phyloP scores from a whole-genome alignment of 2,113 vertebrate genomes.

The Ceyx melanurus region DNA sequence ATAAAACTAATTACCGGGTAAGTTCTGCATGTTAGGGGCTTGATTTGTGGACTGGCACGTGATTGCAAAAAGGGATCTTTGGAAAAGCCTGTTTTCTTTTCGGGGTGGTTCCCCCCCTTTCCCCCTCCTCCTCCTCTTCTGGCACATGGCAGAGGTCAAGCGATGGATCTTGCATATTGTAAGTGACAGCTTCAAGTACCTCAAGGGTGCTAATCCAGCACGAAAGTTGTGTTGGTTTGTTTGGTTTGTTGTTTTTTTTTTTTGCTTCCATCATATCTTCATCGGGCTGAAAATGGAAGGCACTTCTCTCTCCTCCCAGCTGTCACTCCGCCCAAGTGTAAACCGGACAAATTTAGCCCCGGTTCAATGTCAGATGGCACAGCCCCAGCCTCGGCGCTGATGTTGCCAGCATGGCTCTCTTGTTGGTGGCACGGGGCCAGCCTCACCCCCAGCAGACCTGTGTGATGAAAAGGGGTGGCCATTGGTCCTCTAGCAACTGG shows the following conservation, averaged over 20 bases:
- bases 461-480: not conserved
- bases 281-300: not conserved
- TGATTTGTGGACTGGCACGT: not conserved
- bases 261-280: not conserved
- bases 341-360: not conserved
- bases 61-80: not conserved
- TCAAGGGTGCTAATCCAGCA: slow-evolving; percentile 32
- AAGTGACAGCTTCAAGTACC: slow-evolving; percentile 32
- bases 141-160: not conserved
- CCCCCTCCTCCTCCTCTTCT: accelerated
- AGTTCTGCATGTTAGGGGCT: not conserved
- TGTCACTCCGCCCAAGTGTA: not conserved
- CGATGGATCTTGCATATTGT: not conserved
- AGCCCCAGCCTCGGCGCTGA: not conserved
- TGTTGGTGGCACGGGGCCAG: not conserved
- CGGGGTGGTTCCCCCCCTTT: not conserved
- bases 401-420: not conserved
- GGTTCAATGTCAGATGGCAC: not conserved
- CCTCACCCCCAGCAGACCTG: accelerated
- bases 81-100: not conserved
- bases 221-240: not conserved
- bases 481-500: not conserved
- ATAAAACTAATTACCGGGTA: not conserved
- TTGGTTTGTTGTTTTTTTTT: not conserved
- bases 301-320: not conserved